These are phyloP conservation scores for Drosophila borborema DNA, from an alignment of 2,888 invertebrate genomes.

Conservation along the genomic window DNA sequence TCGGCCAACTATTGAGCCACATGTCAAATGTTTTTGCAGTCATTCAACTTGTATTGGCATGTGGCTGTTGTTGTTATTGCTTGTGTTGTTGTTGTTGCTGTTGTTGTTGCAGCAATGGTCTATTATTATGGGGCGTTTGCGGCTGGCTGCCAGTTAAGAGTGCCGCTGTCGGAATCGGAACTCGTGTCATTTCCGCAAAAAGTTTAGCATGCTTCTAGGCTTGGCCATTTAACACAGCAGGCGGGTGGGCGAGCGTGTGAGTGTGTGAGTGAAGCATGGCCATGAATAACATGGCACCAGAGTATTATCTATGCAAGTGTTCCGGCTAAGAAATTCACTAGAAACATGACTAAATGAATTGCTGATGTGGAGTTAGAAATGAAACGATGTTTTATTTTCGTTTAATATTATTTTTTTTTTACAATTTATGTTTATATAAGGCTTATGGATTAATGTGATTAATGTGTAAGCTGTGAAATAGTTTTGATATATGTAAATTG, in stretches of 20 bases:
- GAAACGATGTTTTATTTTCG: too few relatives aligned
- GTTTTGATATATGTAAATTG: too few relatives aligned
- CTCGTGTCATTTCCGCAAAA: conserved; percentile 77
- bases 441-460: too few relatives aligned
- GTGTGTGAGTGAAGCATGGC: background rate
- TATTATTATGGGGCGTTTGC: conserved; percentile 56
- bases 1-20: conserved; percentile 33
- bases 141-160: conserved; percentile 43
- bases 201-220: conserved; percentile 77
- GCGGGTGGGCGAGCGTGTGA: background rate
- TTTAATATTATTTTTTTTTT: too few relatives aligned
- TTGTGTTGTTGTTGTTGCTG: conserved; percentile 18
- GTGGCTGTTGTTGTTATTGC: conserved; percentile 16
- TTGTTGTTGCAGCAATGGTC: conserved; percentile 42
- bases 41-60: conserved; percentile 19
- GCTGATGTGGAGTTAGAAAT: too few relatives aligned
- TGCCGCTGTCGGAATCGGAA: conserved; percentile 66
- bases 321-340: conserved; percentile 17
- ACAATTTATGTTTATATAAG: too few relatives aligned
- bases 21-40: conserved; percentile 37
- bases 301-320: conserved; percentile 21
- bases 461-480: too few relatives aligned
- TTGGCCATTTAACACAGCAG: conserved; percentile 59
- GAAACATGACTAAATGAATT: background rate
- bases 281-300: conserved; percentile 20